These are phyloP conservation scores for Litocranius walleri DNA, from an alignment of 2,113 vertebrate genomes.

Conservation along the genomic window DNA sequence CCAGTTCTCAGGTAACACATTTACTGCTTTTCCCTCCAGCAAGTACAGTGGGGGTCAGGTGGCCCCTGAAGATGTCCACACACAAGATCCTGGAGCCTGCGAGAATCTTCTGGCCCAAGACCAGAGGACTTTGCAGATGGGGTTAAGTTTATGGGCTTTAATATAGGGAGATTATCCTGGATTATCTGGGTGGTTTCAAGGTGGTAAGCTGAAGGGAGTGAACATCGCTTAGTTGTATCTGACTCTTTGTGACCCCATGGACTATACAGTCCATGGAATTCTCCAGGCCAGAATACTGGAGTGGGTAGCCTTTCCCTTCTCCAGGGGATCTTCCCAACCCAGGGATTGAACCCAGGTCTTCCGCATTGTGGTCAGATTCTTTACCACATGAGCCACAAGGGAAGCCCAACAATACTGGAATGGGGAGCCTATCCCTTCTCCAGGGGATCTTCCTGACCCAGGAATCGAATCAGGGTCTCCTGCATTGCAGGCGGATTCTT, in stretches of 20 bases:
- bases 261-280: not conserved
- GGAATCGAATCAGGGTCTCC: not conserved
- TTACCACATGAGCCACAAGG: not conserved
- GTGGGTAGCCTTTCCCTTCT: not conserved
- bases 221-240: not conserved
- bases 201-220: not conserved
- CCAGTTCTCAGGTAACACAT: not conserved
- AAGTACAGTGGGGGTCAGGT: too few species aligned
- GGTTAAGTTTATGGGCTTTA: not conserved
- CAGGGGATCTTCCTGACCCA: not conserved
- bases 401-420: not conserved
- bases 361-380: not conserved
- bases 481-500: not conserved
- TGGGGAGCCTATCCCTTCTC: not conserved
- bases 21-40: not conserved
- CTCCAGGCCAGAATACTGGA: not conserved
- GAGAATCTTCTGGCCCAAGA: not conserved
- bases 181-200: not conserved
- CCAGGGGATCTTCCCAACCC: not conserved
- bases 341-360: not conserved
- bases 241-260: not conserved
- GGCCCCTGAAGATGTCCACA: not conserved
- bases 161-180: not conserved
- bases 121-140: not conserved
- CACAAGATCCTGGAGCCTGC: not conserved